Evolutionary conservation across 2,797 vertebrate species (phyloP), one percentile per base, ranked within the genome.

Genomic region (Odontamblyopus rebecca): DNA sequence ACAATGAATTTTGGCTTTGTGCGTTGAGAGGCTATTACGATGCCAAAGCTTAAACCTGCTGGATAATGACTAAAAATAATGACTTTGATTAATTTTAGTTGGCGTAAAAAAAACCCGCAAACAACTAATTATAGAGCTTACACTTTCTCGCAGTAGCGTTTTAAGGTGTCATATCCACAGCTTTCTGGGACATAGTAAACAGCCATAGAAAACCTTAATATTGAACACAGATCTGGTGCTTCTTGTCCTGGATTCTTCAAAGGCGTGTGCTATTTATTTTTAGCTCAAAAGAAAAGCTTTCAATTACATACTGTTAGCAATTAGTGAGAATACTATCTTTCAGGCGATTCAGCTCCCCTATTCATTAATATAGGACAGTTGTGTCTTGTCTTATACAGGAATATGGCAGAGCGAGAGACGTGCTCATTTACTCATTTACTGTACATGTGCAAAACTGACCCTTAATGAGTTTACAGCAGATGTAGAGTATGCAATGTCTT

Each of bases 221-320:
- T 60, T 60, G 29, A 60, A 27, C 57, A 18, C 13, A 60, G 13
- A 30, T 85, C 79, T 73, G 66, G 79, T 73, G 41, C 69, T 32
- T 57, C 59, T 72, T 83, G 82, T 84, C 82, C 80, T 83, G 85
- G 79, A 86, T 87, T 86, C 83, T 90, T 88, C 85, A 89, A 89
- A 87, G 65, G 82, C 64, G 5, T 13, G 5, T 67, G 56, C 74
- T 79, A 69, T 86, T 85, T 83, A 83, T 87, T 85, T 86, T 71
- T 23, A 70, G 65, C 63, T 57, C 70, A 30, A 66, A 18, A 68
- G 82, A 85, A 79, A 74, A 59, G 60, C 79, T 84, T 75, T 57
- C 71, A 74, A 75, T 78, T 67, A 75, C 77, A 74, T 61, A 66
- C 73, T 66, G 76, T 18, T 72, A 80, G 85, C 72, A 82, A 61